Conservation (phyloP, 2,113 vertebrate species). For the Gobio gobio region DNA sequence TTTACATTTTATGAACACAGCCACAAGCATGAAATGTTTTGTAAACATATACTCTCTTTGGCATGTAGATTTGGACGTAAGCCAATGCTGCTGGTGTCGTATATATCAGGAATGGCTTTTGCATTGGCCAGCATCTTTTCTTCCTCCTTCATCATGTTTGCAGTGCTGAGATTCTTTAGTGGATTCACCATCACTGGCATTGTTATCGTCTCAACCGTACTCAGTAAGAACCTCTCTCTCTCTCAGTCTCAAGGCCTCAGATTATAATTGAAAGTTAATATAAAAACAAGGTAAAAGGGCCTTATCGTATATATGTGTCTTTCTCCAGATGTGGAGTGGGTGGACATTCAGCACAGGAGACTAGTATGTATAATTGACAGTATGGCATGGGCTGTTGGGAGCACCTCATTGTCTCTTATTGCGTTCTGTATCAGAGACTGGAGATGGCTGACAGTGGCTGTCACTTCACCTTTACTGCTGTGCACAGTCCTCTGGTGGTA, state of each 20-base stretch:
- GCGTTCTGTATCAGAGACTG: conserved; percentile 75
- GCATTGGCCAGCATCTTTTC: conserved; percentile 73
- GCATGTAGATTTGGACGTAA: conserved; percentile 71
- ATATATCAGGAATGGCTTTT: conserved; percentile 67
- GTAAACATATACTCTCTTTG: neutral
- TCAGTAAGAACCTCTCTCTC: conserved; percentile 65
- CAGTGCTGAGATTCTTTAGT: conserved; percentile 74
- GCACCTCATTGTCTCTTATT: conserved; percentile 60
- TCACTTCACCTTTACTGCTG: conserved; percentile 69
- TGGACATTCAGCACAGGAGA: conserved; percentile 76
- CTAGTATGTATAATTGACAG: conserved; percentile 72
- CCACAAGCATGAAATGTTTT: neutral
- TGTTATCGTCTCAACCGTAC: conserved; percentile 68
- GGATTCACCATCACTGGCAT: conserved; percentile 77
- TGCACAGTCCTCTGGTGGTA: conserved; percentile 75
- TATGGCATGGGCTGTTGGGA: conserved; percentile 73
- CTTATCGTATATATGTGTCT: neutral
- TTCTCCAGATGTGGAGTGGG: conserved; percentile 77
- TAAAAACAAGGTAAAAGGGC: neutral
- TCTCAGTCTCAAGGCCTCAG: neutral
- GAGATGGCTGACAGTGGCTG: conserved; percentile 68
- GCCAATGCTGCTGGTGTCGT: conserved; percentile 72
- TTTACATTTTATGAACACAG: neutral
- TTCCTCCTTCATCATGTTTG: conserved; percentile 72
- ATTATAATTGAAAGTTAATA: neutral